Evolutionary conservation across 2,888 invertebrate species (phyloP).

Genomic region (Tenthredo scrophulariae): DNA sequence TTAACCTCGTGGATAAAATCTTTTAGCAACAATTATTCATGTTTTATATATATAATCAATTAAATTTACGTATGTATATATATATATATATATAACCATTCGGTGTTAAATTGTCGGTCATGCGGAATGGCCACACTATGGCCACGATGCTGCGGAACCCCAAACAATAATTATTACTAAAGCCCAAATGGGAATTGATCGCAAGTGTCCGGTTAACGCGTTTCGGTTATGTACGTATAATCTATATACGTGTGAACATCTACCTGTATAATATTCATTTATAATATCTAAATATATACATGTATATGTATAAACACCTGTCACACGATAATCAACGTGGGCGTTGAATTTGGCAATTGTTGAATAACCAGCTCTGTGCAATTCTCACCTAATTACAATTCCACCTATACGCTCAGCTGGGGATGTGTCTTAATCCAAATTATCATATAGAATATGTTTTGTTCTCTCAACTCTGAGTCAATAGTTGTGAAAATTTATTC

Average conservation of each 20-base stretch:
- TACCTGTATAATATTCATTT: not conserved
- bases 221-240: not conserved
- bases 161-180: conserved; percentile 36
- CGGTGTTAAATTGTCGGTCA: conserved; percentile 34
- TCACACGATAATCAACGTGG: not conserved
- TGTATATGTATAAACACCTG: not conserved
- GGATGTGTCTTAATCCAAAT: not conserved
- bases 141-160: conserved; percentile 18
- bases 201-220: conserved; percentile 27
- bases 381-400: not conserved
- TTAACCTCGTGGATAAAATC: not conserved
- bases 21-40: not conserved
- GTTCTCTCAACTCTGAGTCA: not conserved
- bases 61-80: not conserved
- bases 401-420: not conserved
- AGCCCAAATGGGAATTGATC: conserved; percentile 44
- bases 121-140: not conserved
- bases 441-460: not conserved
- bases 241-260: not conserved
- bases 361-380: not conserved
- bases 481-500: not conserved
- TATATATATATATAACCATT: not conserved
- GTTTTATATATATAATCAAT: not conserved
- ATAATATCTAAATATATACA: not conserved
- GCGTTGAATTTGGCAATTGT: not conserved